Conservation (phyloP, 2,797 vertebrate species). For the Momotus momota region DNA sequence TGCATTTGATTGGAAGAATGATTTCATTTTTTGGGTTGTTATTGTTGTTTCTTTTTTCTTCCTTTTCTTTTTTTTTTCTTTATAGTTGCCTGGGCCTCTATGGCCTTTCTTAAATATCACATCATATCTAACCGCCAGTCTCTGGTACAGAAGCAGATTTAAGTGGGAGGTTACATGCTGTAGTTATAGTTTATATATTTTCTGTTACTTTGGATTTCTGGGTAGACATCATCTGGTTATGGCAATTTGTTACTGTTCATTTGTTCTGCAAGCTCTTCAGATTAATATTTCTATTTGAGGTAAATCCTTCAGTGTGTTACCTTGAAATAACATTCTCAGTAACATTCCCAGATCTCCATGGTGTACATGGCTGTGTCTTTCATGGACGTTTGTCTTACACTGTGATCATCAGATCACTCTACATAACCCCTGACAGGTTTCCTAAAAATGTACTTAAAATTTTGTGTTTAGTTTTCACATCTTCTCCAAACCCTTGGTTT, state of each 20-base stretch:
- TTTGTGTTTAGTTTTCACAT: not conserved
- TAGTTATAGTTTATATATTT: not conserved
- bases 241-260: not conserved
- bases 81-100: not conserved
- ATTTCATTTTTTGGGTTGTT: fast-evolving
- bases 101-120: not conserved
- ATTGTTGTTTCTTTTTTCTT: not conserved
- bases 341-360: not conserved
- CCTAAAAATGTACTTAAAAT: not conserved
- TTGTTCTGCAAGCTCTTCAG: not conserved
- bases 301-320: not conserved
- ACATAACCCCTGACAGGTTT: not conserved
- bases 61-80: not conserved
- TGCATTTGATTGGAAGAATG: not conserved
- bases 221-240: not conserved
- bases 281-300: not conserved
- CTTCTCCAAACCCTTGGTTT: not conserved
- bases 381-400: not conserved
- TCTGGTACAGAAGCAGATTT: not conserved
- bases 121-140: not conserved
- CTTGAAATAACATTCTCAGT: not conserved
- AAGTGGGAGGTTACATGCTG: not conserved
- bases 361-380: not conserved
- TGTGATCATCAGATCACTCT: not conserved
- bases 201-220: not conserved